Evolutionary conservation across 2,797 vertebrate species (phyloP).

Genomic region (Tinamus major): DNA sequence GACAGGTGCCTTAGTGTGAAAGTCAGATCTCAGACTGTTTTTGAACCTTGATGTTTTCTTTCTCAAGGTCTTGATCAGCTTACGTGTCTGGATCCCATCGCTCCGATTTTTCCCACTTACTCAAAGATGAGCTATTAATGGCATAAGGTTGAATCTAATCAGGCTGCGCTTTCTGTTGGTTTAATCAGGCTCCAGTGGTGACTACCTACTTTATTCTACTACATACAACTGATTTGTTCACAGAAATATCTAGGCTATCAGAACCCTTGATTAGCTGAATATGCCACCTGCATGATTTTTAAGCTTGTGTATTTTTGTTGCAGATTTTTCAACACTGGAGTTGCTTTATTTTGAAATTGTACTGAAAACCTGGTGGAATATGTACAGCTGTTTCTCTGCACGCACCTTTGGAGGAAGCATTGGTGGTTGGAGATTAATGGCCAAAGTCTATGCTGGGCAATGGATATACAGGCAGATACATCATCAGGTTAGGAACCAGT

Average conservation of each 20-base stretch:
- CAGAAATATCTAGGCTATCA: background rate
- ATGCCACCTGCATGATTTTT: background rate
- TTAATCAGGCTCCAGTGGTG: constrained; percentile 62
- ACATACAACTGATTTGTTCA: background rate
- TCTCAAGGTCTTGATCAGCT: background rate
- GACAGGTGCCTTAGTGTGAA: background rate
- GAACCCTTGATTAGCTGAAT: constrained; percentile 48
- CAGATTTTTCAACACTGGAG: background rate
- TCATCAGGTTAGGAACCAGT: background rate
- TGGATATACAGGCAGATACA: background rate
- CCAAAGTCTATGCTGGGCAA: background rate
- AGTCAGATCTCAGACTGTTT: background rate
- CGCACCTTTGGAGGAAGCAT: background rate
- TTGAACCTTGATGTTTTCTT: background rate
- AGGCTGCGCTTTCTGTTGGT: constrained; percentile 4
- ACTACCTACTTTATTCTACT: background rate
- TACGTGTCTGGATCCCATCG: background rate
- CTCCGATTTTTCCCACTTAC: constrained; percentile 24
- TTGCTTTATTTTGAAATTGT: background rate
- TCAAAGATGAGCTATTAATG: constrained; percentile 38
- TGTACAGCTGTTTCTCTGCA: background rate
- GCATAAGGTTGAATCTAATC: constrained; percentile 47
- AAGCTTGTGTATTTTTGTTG: background rate
- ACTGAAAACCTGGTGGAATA: background rate
- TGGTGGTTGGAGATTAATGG: rapidly evolving